A percentile compares a stretch with the other conserved stretches of the same genome.
phyloP scores from a whole-genome alignment of 2,797 vertebrate genomes.

The Pangasius krempfi region DNA sequence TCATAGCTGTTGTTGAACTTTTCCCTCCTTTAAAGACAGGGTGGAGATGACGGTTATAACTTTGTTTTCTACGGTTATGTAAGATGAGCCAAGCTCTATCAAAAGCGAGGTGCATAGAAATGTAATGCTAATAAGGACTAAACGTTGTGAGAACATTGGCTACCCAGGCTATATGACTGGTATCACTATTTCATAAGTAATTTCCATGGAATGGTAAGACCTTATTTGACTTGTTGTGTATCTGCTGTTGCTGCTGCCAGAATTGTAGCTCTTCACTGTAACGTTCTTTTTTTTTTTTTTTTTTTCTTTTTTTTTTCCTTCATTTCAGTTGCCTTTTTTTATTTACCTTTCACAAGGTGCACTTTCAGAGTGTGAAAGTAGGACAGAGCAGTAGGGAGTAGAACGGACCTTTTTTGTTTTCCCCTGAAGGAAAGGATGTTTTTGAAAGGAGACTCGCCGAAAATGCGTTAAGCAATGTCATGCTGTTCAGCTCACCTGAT shows the following conservation, averaged over 20 bases:
- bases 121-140: neutral
- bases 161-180: neutral
- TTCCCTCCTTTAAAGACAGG: neutral
- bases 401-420: constrained; percentile 5
- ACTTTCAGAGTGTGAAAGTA: constrained; percentile 6
- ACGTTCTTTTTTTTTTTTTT: neutral
- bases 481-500: constrained; percentile 13
- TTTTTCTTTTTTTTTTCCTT: neutral
- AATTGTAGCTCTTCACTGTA: neutral
- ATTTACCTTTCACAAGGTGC: constrained; percentile 17
- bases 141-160: neutral
- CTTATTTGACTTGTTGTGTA: neutral
- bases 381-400: constrained; percentile 21
- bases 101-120: neutral
- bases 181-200: neutral
- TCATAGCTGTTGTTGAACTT: neutral
- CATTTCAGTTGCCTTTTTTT: neutral
- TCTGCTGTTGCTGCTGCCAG: neutral
- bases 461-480: neutral
- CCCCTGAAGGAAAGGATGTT: constrained; percentile 4
- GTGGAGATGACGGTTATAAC: neutral
- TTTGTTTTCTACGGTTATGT: neutral
- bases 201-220: neutral
- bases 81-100: neutral
- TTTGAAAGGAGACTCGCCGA: neutral